These are phyloP conservation scores for Danio aesculapii DNA, from an alignment of 2,797 vertebrate genomes.

Conservation along the genomic window DNA sequence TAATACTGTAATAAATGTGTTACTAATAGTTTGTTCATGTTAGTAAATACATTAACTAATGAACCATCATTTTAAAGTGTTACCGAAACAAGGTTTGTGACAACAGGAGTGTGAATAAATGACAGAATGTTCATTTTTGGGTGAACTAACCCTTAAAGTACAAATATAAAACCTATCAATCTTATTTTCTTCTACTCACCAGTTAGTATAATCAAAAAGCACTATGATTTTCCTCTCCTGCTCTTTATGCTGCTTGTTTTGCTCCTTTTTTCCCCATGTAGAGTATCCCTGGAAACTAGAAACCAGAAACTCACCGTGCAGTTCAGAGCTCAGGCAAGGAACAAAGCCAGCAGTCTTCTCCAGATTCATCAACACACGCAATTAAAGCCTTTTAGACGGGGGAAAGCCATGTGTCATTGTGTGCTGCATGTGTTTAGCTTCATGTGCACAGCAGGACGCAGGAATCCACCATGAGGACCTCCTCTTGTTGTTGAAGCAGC, in stretches of 20 bases:
- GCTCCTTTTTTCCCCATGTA: slow-evolving; percentile 30
- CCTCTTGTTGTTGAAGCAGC: slow-evolving; percentile 65
- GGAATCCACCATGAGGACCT: slow-evolving; percentile 28
- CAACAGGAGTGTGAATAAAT: too few relatives aligned
- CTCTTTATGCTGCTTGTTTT: slow-evolving; percentile 13
- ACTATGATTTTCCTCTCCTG: not conserved
- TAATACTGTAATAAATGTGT: too few relatives aligned
- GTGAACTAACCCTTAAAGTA: too few relatives aligned
- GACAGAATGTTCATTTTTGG: too few relatives aligned
- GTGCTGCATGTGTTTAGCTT: slow-evolving; percentile 10
- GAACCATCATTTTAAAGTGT: too few relatives aligned
- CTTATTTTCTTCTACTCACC: not conserved
- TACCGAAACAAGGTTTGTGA: too few relatives aligned
- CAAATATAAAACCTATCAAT: not conserved
- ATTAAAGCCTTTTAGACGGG: slow-evolving; percentile 62
- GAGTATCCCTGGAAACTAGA: slow-evolving; percentile 52
- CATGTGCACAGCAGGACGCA: slow-evolving; percentile 31
- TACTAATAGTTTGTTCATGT: too few relatives aligned
- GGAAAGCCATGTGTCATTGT: slow-evolving; percentile 30
- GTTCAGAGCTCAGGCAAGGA: slow-evolving; percentile 50
- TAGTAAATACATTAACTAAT: too few relatives aligned
- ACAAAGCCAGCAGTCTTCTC: slow-evolving; percentile 73
- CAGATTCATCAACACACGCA: slow-evolving; percentile 47
- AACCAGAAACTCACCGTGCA: slow-evolving; percentile 40
- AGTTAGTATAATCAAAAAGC: not conserved